Conservation (phyloP, 2,113 vertebrate genomes). For the Crotalus viridis region DNA sequence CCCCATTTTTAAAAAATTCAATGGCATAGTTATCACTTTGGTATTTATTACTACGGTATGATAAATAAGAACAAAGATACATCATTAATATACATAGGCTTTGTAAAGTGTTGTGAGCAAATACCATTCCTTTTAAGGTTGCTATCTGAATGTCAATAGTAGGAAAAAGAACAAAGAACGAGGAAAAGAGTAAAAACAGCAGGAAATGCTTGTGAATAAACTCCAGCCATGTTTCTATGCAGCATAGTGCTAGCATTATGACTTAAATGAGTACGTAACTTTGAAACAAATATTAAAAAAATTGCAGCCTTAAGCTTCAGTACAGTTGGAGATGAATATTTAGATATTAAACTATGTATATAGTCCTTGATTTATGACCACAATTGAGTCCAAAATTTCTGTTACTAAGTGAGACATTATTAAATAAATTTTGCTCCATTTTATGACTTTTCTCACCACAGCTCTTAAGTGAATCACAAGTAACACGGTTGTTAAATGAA, state of each 20-base stretch:
- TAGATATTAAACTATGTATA: background rate
- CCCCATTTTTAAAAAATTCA: background rate
- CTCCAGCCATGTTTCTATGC: background rate
- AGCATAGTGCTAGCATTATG: background rate
- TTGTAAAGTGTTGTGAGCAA: background rate
- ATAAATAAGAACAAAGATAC: background rate
- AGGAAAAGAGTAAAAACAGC: background rate
- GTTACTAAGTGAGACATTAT: background rate
- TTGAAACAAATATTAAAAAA: background rate
- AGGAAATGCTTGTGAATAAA: background rate
- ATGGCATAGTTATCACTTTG: background rate
- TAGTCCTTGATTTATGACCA: too few relatives aligned
- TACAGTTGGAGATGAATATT: background rate
- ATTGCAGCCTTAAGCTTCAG: background rate
- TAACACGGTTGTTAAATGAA: background rate
- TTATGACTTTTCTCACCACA: too few relatives aligned
- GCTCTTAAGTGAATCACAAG: too few relatives aligned
- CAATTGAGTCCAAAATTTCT: background rate
- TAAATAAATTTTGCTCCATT: background rate
- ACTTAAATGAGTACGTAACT: background rate
- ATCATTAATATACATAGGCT: background rate
- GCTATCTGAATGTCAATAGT: background rate
- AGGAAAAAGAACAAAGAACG: background rate
- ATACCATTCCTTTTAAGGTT: background rate
- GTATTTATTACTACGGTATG: background rate